These are phyloP conservation scores for Nesospiza acunhae DNA, from an alignment of 2,113 vertebrate genomes.

Conservation along the genomic window DNA sequence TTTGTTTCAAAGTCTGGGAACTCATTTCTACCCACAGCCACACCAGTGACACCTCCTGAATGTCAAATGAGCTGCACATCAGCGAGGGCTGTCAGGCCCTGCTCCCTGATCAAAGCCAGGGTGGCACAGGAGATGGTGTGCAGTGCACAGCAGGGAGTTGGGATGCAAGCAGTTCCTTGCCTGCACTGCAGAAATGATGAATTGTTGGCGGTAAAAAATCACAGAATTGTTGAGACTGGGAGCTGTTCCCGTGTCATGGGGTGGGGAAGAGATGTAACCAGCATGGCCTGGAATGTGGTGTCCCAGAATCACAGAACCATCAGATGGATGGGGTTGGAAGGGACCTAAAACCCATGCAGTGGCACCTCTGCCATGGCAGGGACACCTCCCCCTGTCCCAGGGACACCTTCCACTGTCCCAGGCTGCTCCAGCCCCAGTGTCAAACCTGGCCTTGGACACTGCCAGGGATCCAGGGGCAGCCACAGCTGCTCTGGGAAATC, in stretches of 20 bases:
- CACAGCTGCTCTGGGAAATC: not conserved
- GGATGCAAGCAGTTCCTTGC: not conserved
- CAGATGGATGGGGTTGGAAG: not conserved
- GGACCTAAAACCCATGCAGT: accelerated
- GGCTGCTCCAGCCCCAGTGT: not conserved
- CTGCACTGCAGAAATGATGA: not conserved
- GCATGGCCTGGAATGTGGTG: not conserved
- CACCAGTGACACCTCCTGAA: not conserved
- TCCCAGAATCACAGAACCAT: not conserved
- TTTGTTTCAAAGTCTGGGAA: not conserved
- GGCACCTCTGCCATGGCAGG: not conserved
- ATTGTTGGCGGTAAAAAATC: not conserved
- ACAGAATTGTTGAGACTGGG: not conserved
- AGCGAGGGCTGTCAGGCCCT: not conserved
- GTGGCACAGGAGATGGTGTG: not conserved
- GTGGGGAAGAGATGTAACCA: not conserved
- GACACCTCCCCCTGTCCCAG: not conserved
- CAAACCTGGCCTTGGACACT: not conserved
- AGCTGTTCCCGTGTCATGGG: not conserved
- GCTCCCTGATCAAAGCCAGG: not conserved
- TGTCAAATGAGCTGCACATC: not conserved
- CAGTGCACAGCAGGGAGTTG: not conserved
- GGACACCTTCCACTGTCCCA: not conserved
- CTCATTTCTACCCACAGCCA: not conserved
- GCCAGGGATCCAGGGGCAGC: not conserved